Evolutionary conservation across 1,140 invertebrate genomes (phyloP).

Genomic region (Pristionchus pacificus): DNA sequence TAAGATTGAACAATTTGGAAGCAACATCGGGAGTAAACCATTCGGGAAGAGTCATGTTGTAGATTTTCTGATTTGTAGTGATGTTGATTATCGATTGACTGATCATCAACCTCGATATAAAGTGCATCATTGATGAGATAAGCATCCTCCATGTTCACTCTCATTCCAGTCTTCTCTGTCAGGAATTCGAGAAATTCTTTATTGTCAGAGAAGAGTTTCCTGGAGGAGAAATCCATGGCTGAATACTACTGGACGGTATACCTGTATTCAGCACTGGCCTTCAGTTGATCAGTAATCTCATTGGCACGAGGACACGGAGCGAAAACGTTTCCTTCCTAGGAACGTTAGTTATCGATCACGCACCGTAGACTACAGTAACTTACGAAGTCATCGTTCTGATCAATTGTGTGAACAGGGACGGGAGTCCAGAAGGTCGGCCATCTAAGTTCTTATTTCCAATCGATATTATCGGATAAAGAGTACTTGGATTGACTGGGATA

Average conservation of each 20-base stretch:
- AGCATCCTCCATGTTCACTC: constrained; percentile 32
- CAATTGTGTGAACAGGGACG: constrained; percentile 36
- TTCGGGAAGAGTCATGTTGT: constrained; percentile 45
- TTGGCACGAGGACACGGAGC: constrained; percentile 40
- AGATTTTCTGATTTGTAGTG: constrained; percentile 33
- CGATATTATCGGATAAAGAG: not conserved
- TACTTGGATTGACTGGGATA: constrained; percentile 17
- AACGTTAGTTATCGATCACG: not conserved
- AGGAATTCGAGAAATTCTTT: constrained; percentile 40
- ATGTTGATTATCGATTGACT: not conserved
- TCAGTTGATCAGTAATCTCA: constrained; percentile 29
- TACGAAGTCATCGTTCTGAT: constrained; percentile 25
- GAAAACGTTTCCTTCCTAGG: constrained; percentile 41
- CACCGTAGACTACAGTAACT: not conserved
- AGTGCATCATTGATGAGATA: constrained; percentile 36
- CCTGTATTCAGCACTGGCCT: constrained; percentile 24
- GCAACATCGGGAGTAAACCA: constrained; percentile 40
- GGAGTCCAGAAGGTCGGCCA: constrained; percentile 40
- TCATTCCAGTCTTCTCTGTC: constrained; percentile 36
- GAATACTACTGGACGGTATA: constrained; percentile 16
- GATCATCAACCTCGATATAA: constrained; percentile 42
- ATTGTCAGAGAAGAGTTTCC: constrained; percentile 14
- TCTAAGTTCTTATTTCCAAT: not conserved
- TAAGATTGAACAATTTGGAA: constrained; percentile 35
- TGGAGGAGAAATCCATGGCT: not conserved